phyloP scores from a whole-genome alignment of 2,797 vertebrate species.

The Poliocrania exsul region DNA sequence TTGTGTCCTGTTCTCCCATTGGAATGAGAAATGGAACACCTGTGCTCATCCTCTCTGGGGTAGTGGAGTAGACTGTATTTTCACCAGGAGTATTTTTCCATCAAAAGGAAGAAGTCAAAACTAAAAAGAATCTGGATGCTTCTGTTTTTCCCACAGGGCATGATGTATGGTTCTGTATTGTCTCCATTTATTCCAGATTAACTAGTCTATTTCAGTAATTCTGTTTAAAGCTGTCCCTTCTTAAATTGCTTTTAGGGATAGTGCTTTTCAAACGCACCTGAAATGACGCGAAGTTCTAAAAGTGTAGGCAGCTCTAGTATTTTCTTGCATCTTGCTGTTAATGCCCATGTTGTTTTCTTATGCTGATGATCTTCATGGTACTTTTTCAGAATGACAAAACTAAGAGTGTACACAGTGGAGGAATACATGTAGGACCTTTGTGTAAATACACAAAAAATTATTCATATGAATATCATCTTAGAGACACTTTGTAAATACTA shows the following conservation, averaged over 20 bases:
- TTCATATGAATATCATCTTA: neutral
- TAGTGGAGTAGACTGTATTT: neutral
- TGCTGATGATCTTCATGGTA: neutral
- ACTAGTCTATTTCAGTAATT: neutral
- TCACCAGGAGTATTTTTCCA: neutral
- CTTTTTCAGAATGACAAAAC: neutral
- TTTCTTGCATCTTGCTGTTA: neutral
- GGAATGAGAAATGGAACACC: slow-evolving; percentile 41
- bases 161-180: neutral
- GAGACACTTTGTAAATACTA: slow-evolving; percentile 12
- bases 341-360: neutral
- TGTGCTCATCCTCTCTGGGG: neutral
- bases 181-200: neutral
- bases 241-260: neutral
- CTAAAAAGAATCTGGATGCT: neutral
- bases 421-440: neutral
- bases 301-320: neutral
- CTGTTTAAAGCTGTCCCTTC: neutral
- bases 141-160: neutral
- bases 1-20: neutral
- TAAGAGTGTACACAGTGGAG: neutral
- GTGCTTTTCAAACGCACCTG: neutral
- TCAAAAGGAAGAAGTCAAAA: neutral
- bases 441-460: neutral
- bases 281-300: neutral